Evolutionary conservation across 2,888 invertebrate species (phyloP).

Genomic region (Heliconius hortense): DNA sequence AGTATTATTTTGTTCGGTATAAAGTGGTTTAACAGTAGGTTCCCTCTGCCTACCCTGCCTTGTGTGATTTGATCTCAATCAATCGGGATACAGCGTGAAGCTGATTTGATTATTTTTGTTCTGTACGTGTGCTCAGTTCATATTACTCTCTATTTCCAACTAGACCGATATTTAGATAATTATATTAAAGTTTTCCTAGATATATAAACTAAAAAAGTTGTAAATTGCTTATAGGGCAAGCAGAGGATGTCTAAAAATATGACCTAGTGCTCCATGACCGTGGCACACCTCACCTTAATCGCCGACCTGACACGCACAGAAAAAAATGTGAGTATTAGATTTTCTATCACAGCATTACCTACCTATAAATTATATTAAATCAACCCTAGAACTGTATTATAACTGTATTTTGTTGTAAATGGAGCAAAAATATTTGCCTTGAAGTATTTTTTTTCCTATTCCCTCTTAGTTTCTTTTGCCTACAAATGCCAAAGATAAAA

Average conservation of each 20-base stretch:
- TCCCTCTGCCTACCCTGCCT: too few relatives aligned
- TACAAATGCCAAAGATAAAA: not conserved
- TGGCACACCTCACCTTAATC: slow-evolving; percentile 65
- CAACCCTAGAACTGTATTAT: not conserved
- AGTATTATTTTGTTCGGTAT: too few relatives aligned
- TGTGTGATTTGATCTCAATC: too few relatives aligned
- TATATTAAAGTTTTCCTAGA: not conserved
- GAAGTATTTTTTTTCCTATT: not conserved
- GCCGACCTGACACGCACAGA: slow-evolving; percentile 69
- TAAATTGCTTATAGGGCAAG: slow-evolving; percentile 54
- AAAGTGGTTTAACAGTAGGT: too few relatives aligned
- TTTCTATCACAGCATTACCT: not conserved
- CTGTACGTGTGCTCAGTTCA: not conserved
- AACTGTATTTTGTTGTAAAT: not conserved
- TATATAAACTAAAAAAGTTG: not conserved
- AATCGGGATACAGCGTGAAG: too few relatives aligned
- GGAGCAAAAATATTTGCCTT: not conserved
- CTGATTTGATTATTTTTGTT: not conserved
- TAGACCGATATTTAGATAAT: not conserved
- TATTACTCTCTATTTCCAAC: not conserved
- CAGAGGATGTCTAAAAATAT: slow-evolving; percentile 62
- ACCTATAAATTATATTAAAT: not conserved
- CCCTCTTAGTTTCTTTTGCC: not conserved
- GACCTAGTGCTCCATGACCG: slow-evolving; percentile 77
- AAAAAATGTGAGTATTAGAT: slow-evolving; percentile 57